Evolutionary conservation across 2,113 vertebrate genomes (phyloP), one percentile per base, ranked within the genome.

Genomic region (Cynocephalus volans): DNA sequence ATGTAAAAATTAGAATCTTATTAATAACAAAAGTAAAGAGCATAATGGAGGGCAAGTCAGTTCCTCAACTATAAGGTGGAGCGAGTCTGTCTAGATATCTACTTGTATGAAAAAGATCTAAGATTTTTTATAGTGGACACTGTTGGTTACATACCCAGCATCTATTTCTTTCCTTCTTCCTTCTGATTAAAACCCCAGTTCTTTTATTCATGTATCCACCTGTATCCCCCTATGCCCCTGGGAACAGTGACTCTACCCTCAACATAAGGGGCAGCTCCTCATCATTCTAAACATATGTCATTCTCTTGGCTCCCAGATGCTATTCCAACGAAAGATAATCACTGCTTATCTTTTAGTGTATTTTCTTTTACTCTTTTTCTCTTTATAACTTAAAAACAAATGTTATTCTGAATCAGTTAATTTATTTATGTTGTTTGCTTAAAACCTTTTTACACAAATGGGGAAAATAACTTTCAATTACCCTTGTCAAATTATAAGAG

Each of bases 401-500:
- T 72, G 2, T 8, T 94, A 4, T 91, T 95, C 72, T 70, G 54
- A 90, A 8, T 86, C 56, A 62, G 75, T 56, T 88, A 24, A 92
- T 89, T 79, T 65, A 24, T 95, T 89, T 79, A 65, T 72, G 11
- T 6, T 67, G 8, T 45, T 89, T 82, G 12, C 48, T 24, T 60
- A 15, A 64, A 26, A 36, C 1, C n/a, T 50, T 50, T 31, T 62
- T 60, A n/a, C 65, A 69, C 31, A 81, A 50, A 67, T 54, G 33
- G 14, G 50, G 23, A 91, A 87, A 93, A 65, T 56, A 88, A 52
- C 28, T 95, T 96, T 82, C 15, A 82, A 26, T 96, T 93, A 1
- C 14, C 4, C 76, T 87, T 88, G 17, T 95, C 36, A 95, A 24
- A 65, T 91, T 91, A 26, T 67, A 88, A 41, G 41, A 41, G 41